Evolutionary conservation across 1,140 invertebrate genomes (phyloP), one percentile per base, ranked within the genome.

Genomic region (Brachionus rotundiformis): DNA sequence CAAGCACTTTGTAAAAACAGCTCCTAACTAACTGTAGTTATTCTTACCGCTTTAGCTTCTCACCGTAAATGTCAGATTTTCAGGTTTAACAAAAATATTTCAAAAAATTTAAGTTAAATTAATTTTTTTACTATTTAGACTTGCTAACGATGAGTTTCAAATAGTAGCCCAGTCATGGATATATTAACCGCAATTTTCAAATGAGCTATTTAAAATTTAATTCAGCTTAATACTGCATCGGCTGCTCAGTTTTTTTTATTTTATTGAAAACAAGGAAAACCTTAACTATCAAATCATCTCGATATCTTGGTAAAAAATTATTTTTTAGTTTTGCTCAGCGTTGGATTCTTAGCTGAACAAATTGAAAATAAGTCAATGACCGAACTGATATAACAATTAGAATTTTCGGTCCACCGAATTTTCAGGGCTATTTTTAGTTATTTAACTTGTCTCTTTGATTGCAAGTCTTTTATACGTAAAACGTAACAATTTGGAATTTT

Each of bases 111-210:
- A n/a, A n/a, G n/a, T n/a, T n/a, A n/a, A n/a, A n/a, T n/a, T n/a
- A n/a, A n/a, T n/a, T n/a, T n/a, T n/a, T n/a, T n/a, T n/a, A n/a
- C n/a, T 71, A 80, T 89, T 49, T 86, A 93, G 95, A 82, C 93
- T 96, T 87, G 97, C 97, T 0, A 93, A 93, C 87, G 96, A 99
- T 85, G 98, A 99, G 87, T 99, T 93, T 88, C 88, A 92, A 68
- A 94, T 98, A 84, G 92, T 98, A 2, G 97, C 96, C 3, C 98
- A 98, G 89, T 99, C 96, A 0, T 99, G 94, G 88, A 90, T 94
- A 19, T 97, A 95, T 86, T 94, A 95, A 2, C 92, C 93, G 83
- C 88, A 91, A 13, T 93, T 93, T 87, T 93, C 92, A 1, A 96
- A 96, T 86, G 94, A 94, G 86, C 87, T 99, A 27, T 99, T 97